Conservation (phyloP, 2,797 vertebrate species). For the Australoheros facetus region DNA sequence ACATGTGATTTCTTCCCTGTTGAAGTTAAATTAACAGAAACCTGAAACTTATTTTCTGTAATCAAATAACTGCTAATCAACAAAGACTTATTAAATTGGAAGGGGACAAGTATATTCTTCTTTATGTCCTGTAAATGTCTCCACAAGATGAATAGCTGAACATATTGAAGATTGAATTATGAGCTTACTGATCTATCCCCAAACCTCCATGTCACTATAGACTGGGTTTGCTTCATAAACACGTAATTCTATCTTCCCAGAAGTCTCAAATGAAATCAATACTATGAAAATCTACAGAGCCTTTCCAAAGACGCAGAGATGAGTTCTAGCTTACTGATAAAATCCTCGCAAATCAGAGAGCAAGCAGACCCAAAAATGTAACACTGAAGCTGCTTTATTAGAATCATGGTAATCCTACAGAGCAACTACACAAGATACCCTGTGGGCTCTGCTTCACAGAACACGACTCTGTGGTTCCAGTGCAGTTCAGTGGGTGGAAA, state of each 20-base stretch:
- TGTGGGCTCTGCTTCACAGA: constrained; percentile 14
- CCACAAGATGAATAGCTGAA: background rate
- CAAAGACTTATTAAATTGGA: background rate
- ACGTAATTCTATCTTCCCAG: background rate
- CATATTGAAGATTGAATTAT: background rate
- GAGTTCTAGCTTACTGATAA: constrained; percentile 33
- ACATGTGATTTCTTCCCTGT: background rate
- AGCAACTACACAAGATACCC: constrained; percentile 9
- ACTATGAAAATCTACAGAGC: background rate
- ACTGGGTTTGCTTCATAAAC: background rate
- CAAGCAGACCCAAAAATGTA: constrained; percentile 17
- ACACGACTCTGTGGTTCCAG: background rate
- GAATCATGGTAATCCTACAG: constrained; percentile 36
- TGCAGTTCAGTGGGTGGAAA: constrained; percentile 4
- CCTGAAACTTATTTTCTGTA: background rate
- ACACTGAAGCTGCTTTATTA: constrained; percentile 38
- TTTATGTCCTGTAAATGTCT: no score
- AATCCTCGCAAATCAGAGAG: constrained; percentile 33
- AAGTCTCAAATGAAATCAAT: background rate
- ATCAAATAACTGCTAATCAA: background rate
- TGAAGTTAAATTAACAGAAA: background rate
- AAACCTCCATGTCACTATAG: background rate
- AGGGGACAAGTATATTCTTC: no score
- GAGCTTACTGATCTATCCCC: background rate
- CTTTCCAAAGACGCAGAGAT: constrained; percentile 23